Base-by-base conservation (phyloP, 2,888 invertebrate species). In the Troglohyphantes excavatus region DNA sequence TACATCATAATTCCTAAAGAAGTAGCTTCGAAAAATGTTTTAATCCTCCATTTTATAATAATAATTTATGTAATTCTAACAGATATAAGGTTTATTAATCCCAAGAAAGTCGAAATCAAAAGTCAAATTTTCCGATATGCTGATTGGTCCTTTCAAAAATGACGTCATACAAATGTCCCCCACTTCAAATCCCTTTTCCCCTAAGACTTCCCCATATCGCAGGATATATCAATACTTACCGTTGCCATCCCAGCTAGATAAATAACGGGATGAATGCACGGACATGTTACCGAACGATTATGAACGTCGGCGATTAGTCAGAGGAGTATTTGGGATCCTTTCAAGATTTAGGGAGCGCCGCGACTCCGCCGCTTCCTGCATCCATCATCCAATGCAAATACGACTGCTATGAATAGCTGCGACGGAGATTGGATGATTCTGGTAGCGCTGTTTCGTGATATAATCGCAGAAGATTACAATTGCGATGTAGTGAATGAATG, bases 381-480 rank as follows among this genome's bases (percentile, higher is more conserved):
- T 53, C 53, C 53, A n/a, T 53, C 53, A 53, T 53, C 53, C 53
- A 53, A 53, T 53, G 53, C n/a, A 53, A 53, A 53, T 53, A 53
- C 53, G 53, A 13, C 17, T 13, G 13, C 53, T 53, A 53, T n/a
- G 53, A 53, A 53, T 53, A 53, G 53, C 53, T n/a, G 5, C 5
- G 17, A n/a, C 17, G n/a, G 2, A 17, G n/a, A 17, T 53, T 13
- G 53, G 17, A 13, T 13, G 53, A 53, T 13, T n/a, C n/a, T n/a
- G 17, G 17, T 9, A 53, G 53, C 5, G 53, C n/a, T 53, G 13
- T 53, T n/a, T 17, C 53, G 53, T 53, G 53, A 53, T 53, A 13
- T 53, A 53, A 53, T 53, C 53, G 13, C 17, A 17, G n/a, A 3
- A 39, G 39, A 39, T 39, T 39, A 39, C 39, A 39, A 39, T 39